Conservation (phyloP, 2,797 vertebrate species). For the Oceanodroma leucorhoa region DNA sequence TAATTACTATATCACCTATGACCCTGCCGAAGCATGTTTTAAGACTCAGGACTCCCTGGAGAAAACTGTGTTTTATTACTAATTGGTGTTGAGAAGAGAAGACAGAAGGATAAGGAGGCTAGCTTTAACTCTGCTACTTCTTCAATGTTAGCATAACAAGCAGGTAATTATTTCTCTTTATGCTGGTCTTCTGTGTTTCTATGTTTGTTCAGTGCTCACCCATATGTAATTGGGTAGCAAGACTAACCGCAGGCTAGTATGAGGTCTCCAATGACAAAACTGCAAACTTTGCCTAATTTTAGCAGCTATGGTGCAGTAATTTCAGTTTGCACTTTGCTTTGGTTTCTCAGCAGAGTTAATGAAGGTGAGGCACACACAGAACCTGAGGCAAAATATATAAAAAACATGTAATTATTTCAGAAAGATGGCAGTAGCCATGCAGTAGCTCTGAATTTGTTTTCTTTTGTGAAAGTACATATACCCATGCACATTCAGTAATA, state of each 20-base stretch:
- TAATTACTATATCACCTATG: conserved; percentile 58
- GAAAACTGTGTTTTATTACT: background rate
- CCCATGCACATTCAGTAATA: background rate
- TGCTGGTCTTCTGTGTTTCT: background rate
- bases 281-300: background rate
- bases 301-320: background rate
- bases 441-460: background rate
- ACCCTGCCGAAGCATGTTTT: conserved; percentile 25
- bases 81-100: conserved; percentile 20
- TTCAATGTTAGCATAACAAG: background rate
- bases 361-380: background rate
- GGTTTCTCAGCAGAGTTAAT: conserved; percentile 1
- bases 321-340: background rate
- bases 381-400: background rate
- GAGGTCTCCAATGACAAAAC: background rate
- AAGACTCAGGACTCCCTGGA: conserved; percentile 21
- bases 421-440: background rate
- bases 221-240: background rate
- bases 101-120: background rate
- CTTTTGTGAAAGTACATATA: background rate
- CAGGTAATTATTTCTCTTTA: background rate
- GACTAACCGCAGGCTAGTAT: background rate
- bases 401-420: background rate
- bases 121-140: background rate
- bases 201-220: background rate